Base-by-base conservation (phyloP, 2,888 invertebrate species). In the Tubulanus polymorphus region DNA sequence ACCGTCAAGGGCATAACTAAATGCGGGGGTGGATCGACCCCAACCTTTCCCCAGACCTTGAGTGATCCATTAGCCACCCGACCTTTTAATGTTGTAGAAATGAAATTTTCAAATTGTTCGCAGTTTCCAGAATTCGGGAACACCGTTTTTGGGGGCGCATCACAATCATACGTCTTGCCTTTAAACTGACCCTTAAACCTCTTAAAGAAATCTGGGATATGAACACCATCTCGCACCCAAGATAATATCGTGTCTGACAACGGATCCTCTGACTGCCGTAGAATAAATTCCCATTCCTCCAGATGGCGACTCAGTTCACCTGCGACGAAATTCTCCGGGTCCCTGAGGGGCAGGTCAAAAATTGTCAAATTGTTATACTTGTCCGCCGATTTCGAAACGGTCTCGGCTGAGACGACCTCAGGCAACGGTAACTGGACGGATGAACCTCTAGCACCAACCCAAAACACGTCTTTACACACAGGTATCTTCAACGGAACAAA, bases 101-200 rank as follows among this genome's bases (percentile, higher is more conserved):
- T 45, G 48, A 57, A 53, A 2, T 37, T 27, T 2, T 27, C n/a
- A 53, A 23, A 37, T 1, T 48, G 8, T 37, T 37, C 26, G 37
- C 55, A 54, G 6, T 15, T 25, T 30, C 5, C 12, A 15, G 51
- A n/a, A 49, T 26, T 49, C 3, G 28, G 29, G 32, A 49, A 49
- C 28, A 30, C 28, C 18, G 5, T 8, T 29, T 5, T 3, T 12
- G 52, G 52, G 6, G 52, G 58, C 3, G 18, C 8, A 1, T 25
- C 28, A 2, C 37, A 45, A 25, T 55, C 26, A 48, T 55, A 59
- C 2, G 6, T 10, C 29, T 49, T 48, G 12, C 57, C 54, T 45
- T 52, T 54, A 59, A 52, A 60, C 35, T 52, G 51, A 8, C 60
- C 57, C 30, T 53, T 52, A 49, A 52, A 56, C 26, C 51, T 54